Conservation (phyloP, 1,140 invertebrate genomes). For the Euura lappo region DNA sequence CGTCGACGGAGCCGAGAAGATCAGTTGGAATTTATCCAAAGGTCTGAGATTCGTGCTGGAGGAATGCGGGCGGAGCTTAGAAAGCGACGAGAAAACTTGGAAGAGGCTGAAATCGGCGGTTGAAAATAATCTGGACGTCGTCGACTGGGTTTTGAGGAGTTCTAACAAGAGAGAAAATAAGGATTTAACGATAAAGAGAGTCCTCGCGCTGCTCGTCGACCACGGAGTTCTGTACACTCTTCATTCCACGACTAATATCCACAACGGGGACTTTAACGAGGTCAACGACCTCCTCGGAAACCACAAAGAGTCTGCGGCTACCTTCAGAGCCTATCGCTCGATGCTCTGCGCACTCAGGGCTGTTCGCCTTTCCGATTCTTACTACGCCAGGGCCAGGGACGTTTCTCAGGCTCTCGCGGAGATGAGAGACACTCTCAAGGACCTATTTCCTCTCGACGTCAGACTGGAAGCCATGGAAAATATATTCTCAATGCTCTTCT, state of each 20-base stretch:
- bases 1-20: slow-evolving; percentile 26
- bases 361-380: slow-evolving; percentile 39
- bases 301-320: slow-evolving; percentile 23
- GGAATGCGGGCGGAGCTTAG: slow-evolving; percentile 29
- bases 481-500: slow-evolving; percentile 50
- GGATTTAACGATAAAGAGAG: slow-evolving; percentile 33
- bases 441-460: slow-evolving; percentile 34
- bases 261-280: slow-evolving; percentile 36
- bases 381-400: slow-evolving; percentile 27
- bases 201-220: slow-evolving; percentile 36
- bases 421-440: slow-evolving; percentile 34
- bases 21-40: slow-evolving; percentile 27
- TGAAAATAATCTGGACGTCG: slow-evolving; percentile 32
- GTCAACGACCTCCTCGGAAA: slow-evolving; percentile 38
- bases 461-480: slow-evolving; percentile 46
- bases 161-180: slow-evolving; percentile 16
- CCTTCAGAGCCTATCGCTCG: slow-evolving; percentile 40
- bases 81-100: slow-evolving; percentile 31
- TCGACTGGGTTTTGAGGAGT: slow-evolving; percentile 42
- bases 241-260: slow-evolving; percentile 42
- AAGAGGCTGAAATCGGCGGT: slow-evolving; percentile 29
- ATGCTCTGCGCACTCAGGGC: slow-evolving; percentile 43
- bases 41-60: slow-evolving; percentile 39
- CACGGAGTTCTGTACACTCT: slow-evolving; percentile 37
- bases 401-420: slow-evolving; percentile 29